Evolutionary conservation across 2,797 vertebrate species (phyloP), one percentile per base, ranked within the genome.

Genomic region (Hipposideros larvatus): DNA sequence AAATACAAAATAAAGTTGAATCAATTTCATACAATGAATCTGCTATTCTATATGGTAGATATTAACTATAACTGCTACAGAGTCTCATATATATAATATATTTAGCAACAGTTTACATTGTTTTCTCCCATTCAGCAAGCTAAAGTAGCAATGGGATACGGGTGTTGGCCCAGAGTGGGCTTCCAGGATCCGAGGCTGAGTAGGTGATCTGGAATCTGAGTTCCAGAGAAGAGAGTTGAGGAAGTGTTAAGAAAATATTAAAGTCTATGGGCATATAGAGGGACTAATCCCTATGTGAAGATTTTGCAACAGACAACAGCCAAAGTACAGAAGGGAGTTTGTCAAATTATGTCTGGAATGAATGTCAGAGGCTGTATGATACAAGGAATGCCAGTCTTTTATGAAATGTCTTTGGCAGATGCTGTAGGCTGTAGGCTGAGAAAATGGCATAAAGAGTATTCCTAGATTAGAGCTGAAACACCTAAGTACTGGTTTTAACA

Each of bases 1-100:
- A 65, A 51, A 59, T 55, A 59, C 6, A 91, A 91, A 95, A 63
- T 71, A 28, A 74, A 88, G 2, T 57, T 34, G 37, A 73, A 13
- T 78, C 1, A 57, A 77, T 4, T 59, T 94, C 18, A 55, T 77
- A 19, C 22, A 48, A 26, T 57, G 26, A 74, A 48, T 68, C 2
- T 61, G 21, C 5, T 70, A 43, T 75, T 87, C 63, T 73, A 41
- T 68, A 80, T 90, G 26, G 22, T 37, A 75, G 26, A 37, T 43
- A 75, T 31, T 87, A 24, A 71, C 11, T 4, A 87, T 77, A 85
- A 93, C 31, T 34, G 16, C 3, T 34, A 1, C 34, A 51, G 66
- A 68, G 6, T 43, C 43, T 70, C 15, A 10, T 9, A n/a, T 19
- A 5, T 7, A 34, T 63, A 51, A 24, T 90, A 66, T 53, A 73